Percentiles rank a stretch among this genome's conserved stretches.
Evolutionary conservation across 2,888 invertebrate genomes (phyloP).

Genomic region (Epinotia bilunana): DNA sequence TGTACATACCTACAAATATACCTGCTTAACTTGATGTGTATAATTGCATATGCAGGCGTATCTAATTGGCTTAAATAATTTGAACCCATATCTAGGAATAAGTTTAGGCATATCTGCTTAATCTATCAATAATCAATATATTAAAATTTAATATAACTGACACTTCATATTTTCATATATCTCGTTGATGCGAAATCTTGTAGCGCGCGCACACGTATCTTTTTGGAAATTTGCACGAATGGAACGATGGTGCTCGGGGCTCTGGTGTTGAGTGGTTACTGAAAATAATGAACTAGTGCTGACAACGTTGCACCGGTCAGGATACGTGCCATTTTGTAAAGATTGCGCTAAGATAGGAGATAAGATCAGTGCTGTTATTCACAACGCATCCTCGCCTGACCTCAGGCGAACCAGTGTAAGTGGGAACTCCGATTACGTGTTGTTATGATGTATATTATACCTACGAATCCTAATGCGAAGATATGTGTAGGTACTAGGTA

Average conservation of each 20-base stretch:
- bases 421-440: background rate
- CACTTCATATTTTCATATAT: no score
- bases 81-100: no score
- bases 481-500: background rate
- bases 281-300: slow-evolving; percentile 10
- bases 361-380: background rate
- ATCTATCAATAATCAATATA: no score
- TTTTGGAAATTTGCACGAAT: background rate
- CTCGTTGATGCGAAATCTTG: no score
- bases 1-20: no score
- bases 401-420: no score
- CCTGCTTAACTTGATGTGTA: no score
- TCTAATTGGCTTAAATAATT: no score
- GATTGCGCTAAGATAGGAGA: slow-evolving; percentile 9
- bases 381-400: background rate
- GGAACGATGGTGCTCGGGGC: background rate
- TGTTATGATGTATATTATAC: no score
- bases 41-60: no score
- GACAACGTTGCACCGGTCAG: slow-evolving; percentile 4
- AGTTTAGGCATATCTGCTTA: no score
- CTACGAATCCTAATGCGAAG: background rate
- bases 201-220: background rate
- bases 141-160: background rate
- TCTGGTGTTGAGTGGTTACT: background rate
- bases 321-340: slow-evolving; percentile 7